Base-by-base conservation (phyloP, 2,113 vertebrate genomes). In the Orthonyx spaldingii region DNA sequence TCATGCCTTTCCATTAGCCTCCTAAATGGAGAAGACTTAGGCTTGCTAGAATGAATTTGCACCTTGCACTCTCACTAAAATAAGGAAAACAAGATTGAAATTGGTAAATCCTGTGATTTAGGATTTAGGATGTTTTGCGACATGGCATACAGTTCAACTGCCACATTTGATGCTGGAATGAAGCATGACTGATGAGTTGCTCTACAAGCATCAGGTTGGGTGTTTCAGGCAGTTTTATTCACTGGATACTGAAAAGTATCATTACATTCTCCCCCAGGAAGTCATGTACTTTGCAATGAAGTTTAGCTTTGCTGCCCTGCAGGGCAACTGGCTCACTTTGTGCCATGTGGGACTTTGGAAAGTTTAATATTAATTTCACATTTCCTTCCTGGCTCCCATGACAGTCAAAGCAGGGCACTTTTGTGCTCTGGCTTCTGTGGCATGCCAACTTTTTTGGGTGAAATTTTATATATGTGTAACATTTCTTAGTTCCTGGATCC, bases 401-500 rank as follows among this genome's bases (percentile, higher is more conserved):
- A 28, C 30, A 61, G 37, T 49, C 50, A 57, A 61, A 81, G 47
- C 42, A 84, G 81, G 55, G 24, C 60, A 84, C 32, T 66, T 64
- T 32, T 66, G 64, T 9, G 9, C 64, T 85, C 23, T 59, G 69
- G 16, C 47, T 93, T 74, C 50, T 24, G 39, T 42, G 44, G 35
- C 65, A 75, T 14, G 18, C 50, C 78, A 75, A 50, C 13, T 6
- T 24, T 60, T 87, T 64, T 56, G 7, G 17, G 35, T 63, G 80
- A 78, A 71, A 47, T 55, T 83, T 90, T 90, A 82, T 42, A 3
- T 59, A 42, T 64, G 52, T 90, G 27, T 56, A 85, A 88, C 70
- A 64, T 79, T 92, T 96, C 50, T 80, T 84, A 81, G 46, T 91
- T 96, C 84, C 72, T 91, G 81, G 42, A 81, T 95, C 21, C 64